These are phyloP conservation scores for Barnardius zonarius DNA, from an alignment of 2,113 vertebrate species.

Conservation along the genomic window DNA sequence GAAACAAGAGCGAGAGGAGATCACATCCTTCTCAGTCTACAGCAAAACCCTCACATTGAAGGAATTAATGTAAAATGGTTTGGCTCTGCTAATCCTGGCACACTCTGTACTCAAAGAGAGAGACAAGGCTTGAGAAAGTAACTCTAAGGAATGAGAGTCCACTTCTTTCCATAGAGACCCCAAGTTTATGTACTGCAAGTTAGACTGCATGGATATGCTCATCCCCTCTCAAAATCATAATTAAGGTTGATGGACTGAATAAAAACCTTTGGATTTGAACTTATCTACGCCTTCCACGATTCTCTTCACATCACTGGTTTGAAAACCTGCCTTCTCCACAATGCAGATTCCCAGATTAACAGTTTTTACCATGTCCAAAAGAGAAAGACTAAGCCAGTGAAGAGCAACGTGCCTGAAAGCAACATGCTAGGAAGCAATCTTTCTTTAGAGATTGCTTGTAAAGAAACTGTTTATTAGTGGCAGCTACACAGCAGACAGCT, in stretches of 20 bases:
- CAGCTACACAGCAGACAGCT: not conserved
- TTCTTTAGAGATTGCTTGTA: not conserved
- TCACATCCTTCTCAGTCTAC: not conserved
- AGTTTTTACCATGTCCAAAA: not conserved
- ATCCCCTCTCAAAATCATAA: not conserved
- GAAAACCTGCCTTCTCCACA: not conserved
- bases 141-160: not conserved
- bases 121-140: not conserved
- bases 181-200: not conserved
- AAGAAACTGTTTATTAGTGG: constrained; percentile 12
- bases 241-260: not conserved
- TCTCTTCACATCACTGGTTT: not conserved
- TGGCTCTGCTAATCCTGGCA: not conserved
- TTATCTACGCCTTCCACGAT: not conserved
- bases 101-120: not conserved
- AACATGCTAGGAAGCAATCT: not conserved
- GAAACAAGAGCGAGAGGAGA: not conserved
- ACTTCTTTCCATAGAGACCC: not conserved
- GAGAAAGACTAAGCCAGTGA: not conserved
- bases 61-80: not conserved
- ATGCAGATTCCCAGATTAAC: not conserved
- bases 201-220: not conserved
- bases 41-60: not conserved
- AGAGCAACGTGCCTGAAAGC: not conserved
- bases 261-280: not conserved